Percentiles rank a stretch among this genome's conserved stretches.
These are phyloP conservation scores for Sula dactylatra DNA, from an alignment of 2,113 vertebrate genomes.

Conservation along the genomic window DNA sequence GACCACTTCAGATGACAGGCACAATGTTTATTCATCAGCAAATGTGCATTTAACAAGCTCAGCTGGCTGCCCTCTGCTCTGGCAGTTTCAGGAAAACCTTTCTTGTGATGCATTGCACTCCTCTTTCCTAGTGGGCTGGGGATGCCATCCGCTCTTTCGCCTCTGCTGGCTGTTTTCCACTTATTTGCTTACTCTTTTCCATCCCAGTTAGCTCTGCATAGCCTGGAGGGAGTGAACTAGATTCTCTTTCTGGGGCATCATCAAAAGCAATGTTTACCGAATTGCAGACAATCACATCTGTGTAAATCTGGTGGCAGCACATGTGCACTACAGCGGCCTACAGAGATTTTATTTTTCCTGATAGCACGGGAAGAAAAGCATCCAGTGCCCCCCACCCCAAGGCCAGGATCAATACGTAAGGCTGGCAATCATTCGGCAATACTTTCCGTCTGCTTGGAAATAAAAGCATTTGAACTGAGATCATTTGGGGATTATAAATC, in stretches of 20 bases:
- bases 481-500: not conserved
- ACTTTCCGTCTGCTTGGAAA: not conserved
- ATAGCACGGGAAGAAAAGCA: fast-evolving
- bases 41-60: not conserved
- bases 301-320: slow-evolving; percentile 19
- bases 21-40: not conserved
- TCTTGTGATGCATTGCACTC: not conserved
- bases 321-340: not conserved
- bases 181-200: slow-evolving; percentile 30
- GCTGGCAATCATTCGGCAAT: not conserved
- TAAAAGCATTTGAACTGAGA: not conserved
- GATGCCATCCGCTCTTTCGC: not conserved
- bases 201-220: slow-evolving; percentile 18
- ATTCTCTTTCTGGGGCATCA: slow-evolving; percentile 52
- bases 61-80: not conserved
- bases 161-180: slow-evolving; percentile 19
- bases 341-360: not conserved
- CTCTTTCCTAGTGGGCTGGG: not conserved
- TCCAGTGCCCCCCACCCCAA: not conserved
- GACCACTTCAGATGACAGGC: not conserved
- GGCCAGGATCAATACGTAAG: not conserved
- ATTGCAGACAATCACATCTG: not conserved
- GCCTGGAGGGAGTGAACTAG: slow-evolving; percentile 45
- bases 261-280: not conserved
- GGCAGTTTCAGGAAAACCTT: not conserved